Evolutionary conservation across 1,140 invertebrate species (phyloP).

Genomic region (Elysia chlorotica): DNA sequence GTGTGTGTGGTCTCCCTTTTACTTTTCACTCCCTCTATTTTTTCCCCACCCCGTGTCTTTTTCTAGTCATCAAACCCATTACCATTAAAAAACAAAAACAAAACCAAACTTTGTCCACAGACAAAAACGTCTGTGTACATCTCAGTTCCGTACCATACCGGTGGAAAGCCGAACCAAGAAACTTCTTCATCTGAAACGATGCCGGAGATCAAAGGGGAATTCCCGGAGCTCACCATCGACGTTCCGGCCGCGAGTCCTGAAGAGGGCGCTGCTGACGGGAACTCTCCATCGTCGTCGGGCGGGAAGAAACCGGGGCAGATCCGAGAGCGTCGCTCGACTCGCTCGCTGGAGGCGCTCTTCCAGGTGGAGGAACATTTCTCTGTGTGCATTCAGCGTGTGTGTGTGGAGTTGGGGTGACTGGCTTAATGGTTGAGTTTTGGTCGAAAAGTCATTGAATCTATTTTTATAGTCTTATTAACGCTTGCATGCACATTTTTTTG

Average conservation of each 20-base stretch:
- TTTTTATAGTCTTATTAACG: conserved; percentile 4
- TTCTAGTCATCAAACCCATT: too few species aligned
- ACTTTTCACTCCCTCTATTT: not conserved
- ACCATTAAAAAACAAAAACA: too few species aligned
- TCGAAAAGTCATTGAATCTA: not conserved
- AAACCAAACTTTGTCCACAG: too few species aligned
- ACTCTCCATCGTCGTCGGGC: not conserved
- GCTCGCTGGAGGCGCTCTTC: conserved; percentile 51
- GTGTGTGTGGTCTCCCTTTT: too few species aligned
- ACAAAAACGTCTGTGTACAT: not conserved
- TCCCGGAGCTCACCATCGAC: too few species aligned
- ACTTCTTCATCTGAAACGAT: too few species aligned
- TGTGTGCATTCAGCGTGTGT: not conserved
- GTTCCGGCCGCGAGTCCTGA: not conserved
- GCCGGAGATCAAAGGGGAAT: too few species aligned
- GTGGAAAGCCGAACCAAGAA: not conserved
- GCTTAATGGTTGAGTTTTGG: not conserved
- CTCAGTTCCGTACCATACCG: not conserved
- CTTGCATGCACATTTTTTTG: not conserved
- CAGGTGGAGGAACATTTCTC: conserved; percentile 23
- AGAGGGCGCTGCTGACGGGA: not conserved
- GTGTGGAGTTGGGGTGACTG: not conserved
- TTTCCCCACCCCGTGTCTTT: too few species aligned
- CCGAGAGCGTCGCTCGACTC: conserved; percentile 27
- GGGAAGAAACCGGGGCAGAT: not conserved